These are phyloP conservation scores for Cacoxenus indagator DNA, from an alignment of 2,888 invertebrate genomes.

Conservation along the genomic window DNA sequence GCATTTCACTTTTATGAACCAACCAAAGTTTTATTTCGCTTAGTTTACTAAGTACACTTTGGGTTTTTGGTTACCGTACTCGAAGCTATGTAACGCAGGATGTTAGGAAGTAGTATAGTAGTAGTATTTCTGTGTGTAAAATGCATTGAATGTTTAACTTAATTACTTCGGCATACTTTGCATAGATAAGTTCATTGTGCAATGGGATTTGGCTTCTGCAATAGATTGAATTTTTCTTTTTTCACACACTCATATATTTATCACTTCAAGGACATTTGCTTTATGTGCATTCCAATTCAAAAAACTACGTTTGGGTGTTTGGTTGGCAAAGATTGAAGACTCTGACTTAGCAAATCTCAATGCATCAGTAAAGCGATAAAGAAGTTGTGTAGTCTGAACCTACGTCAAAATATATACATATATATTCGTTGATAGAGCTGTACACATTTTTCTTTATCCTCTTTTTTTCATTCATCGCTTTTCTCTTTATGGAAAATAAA, in stretches of 20 bases:
- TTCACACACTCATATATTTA: neutral
- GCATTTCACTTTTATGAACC: slow-evolving; percentile 18
- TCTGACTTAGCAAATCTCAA: no score
- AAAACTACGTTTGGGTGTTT: no score
- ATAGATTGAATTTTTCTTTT: neutral
- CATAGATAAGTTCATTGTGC: neutral
- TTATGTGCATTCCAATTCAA: no score
- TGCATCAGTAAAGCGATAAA: neutral
- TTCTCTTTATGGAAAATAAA: neutral
- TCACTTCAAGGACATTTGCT: neutral
- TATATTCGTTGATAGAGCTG: neutral
- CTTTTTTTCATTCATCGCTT: neutral
- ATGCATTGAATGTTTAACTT: neutral
- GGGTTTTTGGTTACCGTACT: neutral
- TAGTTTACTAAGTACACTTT: neutral
- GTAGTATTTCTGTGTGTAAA: neutral
- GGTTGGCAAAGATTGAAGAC: no score
- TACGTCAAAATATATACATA: neutral
- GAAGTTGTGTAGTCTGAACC: neutral
- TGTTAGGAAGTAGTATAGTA: neutral
- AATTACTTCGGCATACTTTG: slow-evolving; percentile 2
- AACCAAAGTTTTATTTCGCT: neutral
- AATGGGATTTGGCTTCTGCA: neutral
- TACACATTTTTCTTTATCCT: neutral
- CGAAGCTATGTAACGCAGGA: neutral